Percentiles rank a stretch among this genome's conserved stretches.
Conservation (phyloP, 2,113 vertebrate genomes). For the Neopipo cinnamomea region DNA sequence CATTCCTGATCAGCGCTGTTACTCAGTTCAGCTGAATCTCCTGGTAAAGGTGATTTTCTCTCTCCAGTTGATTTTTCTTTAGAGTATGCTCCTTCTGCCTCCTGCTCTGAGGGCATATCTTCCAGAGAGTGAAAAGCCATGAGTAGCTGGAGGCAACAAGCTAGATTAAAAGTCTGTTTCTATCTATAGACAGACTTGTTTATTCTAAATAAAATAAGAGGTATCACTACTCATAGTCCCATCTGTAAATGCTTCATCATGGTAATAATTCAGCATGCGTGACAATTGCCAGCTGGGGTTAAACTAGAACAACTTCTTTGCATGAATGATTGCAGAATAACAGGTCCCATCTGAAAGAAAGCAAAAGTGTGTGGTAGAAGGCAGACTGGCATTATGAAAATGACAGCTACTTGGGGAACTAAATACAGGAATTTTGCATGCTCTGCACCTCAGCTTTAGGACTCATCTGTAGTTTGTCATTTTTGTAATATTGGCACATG, state of each 20-base stretch:
- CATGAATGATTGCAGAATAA: not conserved
- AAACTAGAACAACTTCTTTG: not conserved
- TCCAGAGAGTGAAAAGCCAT: not conserved
- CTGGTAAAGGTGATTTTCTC: not conserved
- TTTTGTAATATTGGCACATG: not conserved
- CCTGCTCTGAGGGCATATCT: not conserved
- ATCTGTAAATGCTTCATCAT: not conserved
- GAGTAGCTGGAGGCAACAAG: not conserved
- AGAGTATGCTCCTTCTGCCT: not conserved
- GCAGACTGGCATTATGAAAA: not conserved
- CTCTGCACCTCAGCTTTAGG: not conserved
- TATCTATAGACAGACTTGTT: not conserved
- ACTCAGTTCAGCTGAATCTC: not conserved
- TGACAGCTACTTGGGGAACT: not conserved
- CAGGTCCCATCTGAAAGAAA: not conserved
- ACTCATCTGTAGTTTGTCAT: not conserved
- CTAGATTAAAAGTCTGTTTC: not conserved
- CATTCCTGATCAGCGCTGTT: not conserved
- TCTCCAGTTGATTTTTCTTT: not conserved
- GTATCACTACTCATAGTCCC: not conserved
- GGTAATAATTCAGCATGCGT: not conserved
- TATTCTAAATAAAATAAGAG: not conserved
- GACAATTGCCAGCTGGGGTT: not conserved
- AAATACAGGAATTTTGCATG: not conserved
- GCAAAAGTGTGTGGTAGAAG: not conserved